phyloP scores from a whole-genome alignment of 2,888 invertebrate species.

The Caenorhabditis sp. region DNA sequence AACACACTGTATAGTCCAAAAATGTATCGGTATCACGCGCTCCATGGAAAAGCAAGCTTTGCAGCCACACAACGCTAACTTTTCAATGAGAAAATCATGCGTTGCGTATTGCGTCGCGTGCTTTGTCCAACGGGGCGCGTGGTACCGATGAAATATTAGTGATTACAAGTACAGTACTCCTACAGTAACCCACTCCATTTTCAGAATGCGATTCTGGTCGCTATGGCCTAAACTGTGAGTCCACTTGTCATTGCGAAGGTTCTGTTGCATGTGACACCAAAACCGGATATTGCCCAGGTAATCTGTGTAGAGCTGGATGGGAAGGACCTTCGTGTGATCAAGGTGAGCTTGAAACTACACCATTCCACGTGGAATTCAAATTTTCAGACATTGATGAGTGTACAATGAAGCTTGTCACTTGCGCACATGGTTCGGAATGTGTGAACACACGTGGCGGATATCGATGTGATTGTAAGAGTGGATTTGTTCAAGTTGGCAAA shows the following conservation, averaged over 20 bases:
- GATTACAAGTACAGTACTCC: no score
- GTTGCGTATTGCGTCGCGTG: no score
- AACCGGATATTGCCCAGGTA: slow-evolving; percentile 62
- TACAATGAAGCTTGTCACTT: slow-evolving; percentile 75
- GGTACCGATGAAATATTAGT: no score
- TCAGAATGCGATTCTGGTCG: slow-evolving; percentile 62
- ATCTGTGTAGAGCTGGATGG: slow-evolving; percentile 62
- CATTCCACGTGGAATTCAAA: neutral
- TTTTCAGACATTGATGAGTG: slow-evolving; percentile 87
- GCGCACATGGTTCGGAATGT: slow-evolving; percentile 84
- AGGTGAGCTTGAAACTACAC: no score
- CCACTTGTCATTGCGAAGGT: slow-evolving; percentile 63
- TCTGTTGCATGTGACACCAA: slow-evolving; percentile 64
- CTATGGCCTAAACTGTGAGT: slow-evolving; percentile 64
- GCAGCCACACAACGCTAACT: no score
- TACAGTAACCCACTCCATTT: neutral
- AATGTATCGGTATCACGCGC: no score
- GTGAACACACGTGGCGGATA: slow-evolving; percentile 83
- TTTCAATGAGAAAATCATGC: no score
- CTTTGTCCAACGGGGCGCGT: no score
- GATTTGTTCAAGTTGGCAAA: slow-evolving; percentile 61
- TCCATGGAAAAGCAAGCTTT: no score
- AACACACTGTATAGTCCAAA: no score
- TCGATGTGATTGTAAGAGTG: slow-evolving; percentile 67
- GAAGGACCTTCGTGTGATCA: slow-evolving; percentile 60